Conservation (phyloP, 2,888 invertebrate genomes). For the Girardia tigrina region DNA sequence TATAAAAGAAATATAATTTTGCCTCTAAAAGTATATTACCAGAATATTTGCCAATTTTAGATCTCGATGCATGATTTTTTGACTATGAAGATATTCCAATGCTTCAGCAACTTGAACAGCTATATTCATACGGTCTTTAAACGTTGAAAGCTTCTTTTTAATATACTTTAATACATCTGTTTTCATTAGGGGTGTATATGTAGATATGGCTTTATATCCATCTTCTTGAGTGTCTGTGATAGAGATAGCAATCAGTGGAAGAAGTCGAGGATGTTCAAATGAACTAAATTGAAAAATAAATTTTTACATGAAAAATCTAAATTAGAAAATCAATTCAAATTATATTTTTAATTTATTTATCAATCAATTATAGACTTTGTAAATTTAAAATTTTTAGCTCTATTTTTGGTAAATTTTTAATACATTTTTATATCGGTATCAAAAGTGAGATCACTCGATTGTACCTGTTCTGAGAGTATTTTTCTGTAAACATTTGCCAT, state of each 20-base stretch:
- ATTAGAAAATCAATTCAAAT: no score
- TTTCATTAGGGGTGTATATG: not conserved
- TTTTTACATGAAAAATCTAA: no score
- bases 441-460: no score
- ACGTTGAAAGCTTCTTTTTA: not conserved
- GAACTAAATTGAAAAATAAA: not conserved
- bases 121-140: not conserved
- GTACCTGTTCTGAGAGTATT: no score
- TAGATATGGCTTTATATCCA: not conserved
- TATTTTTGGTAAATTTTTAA: no score
- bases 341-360: no score
- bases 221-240: not conserved
- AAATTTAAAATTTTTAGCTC: no score
- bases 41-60: conserved; percentile 28
- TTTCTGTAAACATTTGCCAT: no score
- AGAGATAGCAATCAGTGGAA: not conserved
- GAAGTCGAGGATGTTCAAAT: conserved; percentile 17
- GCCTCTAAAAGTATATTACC: no score
- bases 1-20: no score
- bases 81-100: conserved; percentile 11
- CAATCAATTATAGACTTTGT: no score
- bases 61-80: conserved; percentile 24
- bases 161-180: not conserved
- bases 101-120: conserved; percentile 5
- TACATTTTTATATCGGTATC: no score